Conservation (phyloP, 1,140 invertebrate species). For the Trichonephila clavipes region DNA sequence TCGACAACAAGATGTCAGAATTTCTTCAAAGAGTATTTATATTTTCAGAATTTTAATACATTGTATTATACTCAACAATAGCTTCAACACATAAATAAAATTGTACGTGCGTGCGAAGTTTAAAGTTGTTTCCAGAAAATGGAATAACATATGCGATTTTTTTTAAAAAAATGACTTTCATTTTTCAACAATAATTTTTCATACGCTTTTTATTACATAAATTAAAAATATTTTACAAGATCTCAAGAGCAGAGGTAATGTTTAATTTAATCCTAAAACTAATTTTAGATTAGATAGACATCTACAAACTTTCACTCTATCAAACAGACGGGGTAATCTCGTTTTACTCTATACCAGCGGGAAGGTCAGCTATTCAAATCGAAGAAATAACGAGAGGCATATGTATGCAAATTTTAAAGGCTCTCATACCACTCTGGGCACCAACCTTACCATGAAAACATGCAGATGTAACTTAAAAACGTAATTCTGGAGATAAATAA, state of each 20-base stretch:
- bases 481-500: slow-evolving; percentile 21
- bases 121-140: too few relatives aligned
- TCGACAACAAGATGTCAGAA: too few relatives aligned
- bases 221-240: background rate
- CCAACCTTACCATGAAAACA: background rate
- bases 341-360: background rate
- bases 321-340: background rate
- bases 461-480: slow-evolving; percentile 21
- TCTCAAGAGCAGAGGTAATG: background rate
- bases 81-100: too few relatives aligned
- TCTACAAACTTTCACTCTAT: background rate
- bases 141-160: too few relatives aligned
- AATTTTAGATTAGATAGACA: background rate
- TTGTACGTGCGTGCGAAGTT: too few relatives aligned
- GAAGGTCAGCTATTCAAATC: background rate
- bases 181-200: too few relatives aligned
- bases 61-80: too few relatives aligned
- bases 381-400: background rate
- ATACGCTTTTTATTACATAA: too few relatives aligned
- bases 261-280: background rate
- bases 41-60: too few relatives aligned
- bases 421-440: background rate
- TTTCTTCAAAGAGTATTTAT: too few relatives aligned
- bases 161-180: too few relatives aligned
- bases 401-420: background rate